A percentile compares a stretch with the other conserved stretches of the same genome.
These are phyloP conservation scores for Arenaria interpres DNA, from an alignment of 2,113 vertebrate species.

Conservation along the genomic window DNA sequence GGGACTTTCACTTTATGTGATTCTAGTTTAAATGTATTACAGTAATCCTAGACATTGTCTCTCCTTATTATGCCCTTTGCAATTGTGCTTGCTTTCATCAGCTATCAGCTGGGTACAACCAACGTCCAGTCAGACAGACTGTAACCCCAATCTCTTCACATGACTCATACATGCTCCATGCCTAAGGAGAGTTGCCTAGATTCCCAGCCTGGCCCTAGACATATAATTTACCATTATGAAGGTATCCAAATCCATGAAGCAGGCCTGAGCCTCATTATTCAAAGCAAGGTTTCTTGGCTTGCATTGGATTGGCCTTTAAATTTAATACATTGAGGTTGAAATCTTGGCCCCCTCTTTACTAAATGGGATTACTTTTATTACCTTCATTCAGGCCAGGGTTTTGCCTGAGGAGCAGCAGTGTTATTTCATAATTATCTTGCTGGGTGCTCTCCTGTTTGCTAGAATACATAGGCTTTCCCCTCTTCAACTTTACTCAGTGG, in stretches of 20 bases:
- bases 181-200: not conserved
- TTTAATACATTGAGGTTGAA: not conserved
- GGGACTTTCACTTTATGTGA: not conserved
- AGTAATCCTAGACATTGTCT: not conserved
- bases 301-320: not conserved
- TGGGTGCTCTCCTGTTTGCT: not conserved
- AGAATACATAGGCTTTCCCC: not conserved
- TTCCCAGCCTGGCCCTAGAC: not conserved
- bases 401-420: not conserved
- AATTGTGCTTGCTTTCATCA: not conserved
- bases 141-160: not conserved
- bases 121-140: not conserved
- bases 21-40: not conserved
- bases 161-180: not conserved
- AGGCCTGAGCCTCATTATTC: not conserved
- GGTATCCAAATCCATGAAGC: not conserved
- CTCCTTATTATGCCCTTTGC: not conserved
- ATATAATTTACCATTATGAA: not conserved
- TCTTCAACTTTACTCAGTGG: not conserved
- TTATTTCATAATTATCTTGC: not conserved
- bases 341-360: not conserved
- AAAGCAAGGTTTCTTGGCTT: not conserved
- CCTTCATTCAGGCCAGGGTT: not conserved
- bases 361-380: not conserved
- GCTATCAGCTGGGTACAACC: not conserved